Percentiles rank a stretch among this genome's conserved stretches.
These are phyloP conservation scores for Torymus aiolomorphi DNA, from an alignment of 2,888 invertebrate genomes.

Conservation along the genomic window DNA sequence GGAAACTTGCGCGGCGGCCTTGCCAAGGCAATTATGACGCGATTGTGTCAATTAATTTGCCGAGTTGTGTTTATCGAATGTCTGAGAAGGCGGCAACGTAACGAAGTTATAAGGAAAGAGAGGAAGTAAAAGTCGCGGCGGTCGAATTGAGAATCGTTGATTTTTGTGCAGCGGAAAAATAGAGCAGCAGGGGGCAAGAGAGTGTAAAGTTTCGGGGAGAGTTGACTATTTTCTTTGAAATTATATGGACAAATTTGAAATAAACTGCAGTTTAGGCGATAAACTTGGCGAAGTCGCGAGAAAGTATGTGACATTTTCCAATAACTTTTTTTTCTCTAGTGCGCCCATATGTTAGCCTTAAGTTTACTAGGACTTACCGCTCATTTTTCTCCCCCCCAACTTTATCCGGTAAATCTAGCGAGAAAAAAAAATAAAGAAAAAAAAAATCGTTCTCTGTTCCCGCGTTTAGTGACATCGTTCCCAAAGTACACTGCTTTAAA, in stretches of 20 bases:
- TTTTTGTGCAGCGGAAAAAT: no score
- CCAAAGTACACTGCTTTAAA: no score
- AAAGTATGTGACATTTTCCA: conserved; percentile 47
- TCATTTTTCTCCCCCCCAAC: conserved; percentile 38
- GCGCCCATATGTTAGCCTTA: conserved; percentile 47
- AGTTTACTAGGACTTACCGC: conserved; percentile 27
- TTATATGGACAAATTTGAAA: conserved; percentile 3
- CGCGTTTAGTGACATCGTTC: no score
- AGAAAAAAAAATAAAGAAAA: not conserved
- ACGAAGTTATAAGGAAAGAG: no score
- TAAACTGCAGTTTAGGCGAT: conserved; percentile 35
- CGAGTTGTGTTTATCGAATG: not conserved
- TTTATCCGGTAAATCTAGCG: conserved; percentile 27
- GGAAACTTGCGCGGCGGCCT: not conserved
- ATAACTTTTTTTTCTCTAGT: conserved; percentile 44
- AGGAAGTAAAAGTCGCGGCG: no score
- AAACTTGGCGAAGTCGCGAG: conserved; percentile 31
- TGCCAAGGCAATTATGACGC: conserved; percentile 16
- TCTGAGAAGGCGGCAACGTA: not conserved
- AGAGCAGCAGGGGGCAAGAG: no score
- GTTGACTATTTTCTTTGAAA: no score
- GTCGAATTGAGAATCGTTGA: no score
- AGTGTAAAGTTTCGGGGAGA: no score
- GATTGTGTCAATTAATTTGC: conserved; percentile 10
- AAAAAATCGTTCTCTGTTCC: not conserved